A percentile compares a stretch with the other conserved stretches of the same genome.
These are phyloP conservation scores for Odontothrips loti DNA, from an alignment of 2,888 invertebrate species.

Conservation along the genomic window DNA sequence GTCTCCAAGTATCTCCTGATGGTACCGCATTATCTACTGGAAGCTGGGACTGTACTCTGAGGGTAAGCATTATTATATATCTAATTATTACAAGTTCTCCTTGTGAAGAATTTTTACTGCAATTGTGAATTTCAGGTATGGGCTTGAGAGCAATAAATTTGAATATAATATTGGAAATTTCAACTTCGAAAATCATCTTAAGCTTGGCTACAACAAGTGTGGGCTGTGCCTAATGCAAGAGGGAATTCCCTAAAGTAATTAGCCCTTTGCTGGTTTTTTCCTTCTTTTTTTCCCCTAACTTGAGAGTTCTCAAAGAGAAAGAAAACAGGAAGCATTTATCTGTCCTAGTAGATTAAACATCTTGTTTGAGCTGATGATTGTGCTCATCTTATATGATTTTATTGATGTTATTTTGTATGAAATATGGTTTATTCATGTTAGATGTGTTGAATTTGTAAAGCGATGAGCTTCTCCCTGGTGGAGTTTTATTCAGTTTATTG, in stretches of 20 bases:
- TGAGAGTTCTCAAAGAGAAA: background rate
- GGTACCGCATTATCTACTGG: slow-evolving; percentile 96
- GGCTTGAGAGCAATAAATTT: background rate
- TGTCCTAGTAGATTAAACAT: background rate
- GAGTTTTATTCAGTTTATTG: background rate
- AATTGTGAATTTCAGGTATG: background rate
- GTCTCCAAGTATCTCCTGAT: slow-evolving; percentile 91
- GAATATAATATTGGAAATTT: background rate
- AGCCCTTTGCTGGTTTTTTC: background rate
- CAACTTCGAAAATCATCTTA: background rate
- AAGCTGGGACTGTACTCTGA: slow-evolving; percentile 91
- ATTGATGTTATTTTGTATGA: background rate
- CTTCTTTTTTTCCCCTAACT: background rate
- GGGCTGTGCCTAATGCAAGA: background rate
- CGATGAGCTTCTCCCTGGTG: background rate
- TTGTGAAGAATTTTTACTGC: background rate
- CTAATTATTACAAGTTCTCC: background rate
- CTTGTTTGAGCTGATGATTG: background rate
- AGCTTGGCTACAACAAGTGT: background rate
- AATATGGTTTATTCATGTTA: slow-evolving; percentile 10
- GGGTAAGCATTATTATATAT: slow-evolving; percentile 52
- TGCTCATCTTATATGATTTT: slow-evolving; percentile 23
- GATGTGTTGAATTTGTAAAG: background rate
- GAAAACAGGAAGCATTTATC: background rate
- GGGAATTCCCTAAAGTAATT: background rate